A percentile compares a stretch with the other conserved stretches of the same genome.
These are phyloP conservation scores for Peribatodes rhomboidaria DNA, from an alignment of 2,888 invertebrate species.

Conservation along the genomic window DNA sequence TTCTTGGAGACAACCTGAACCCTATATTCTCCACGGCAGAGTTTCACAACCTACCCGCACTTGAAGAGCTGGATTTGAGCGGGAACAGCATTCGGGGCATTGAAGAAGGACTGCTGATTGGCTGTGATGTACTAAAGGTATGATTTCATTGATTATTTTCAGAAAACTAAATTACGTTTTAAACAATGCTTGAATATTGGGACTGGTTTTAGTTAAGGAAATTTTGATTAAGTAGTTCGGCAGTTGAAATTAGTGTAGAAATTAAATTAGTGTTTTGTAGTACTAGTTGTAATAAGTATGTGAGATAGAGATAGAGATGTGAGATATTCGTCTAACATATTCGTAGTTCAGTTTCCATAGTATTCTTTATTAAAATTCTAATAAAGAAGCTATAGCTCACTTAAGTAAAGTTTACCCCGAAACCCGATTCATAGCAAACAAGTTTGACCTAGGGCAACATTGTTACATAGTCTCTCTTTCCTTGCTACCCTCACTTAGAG, in stretches of 20 bases:
- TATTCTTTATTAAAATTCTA: background rate
- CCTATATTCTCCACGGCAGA: slow-evolving; percentile 96
- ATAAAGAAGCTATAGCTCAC: slow-evolving; percentile 2
- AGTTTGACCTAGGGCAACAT: slow-evolving; percentile 22
- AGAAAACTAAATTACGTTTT: background rate
- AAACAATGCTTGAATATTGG: too few relatives aligned
- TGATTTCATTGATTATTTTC: background rate
- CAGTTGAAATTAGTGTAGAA: too few relatives aligned
- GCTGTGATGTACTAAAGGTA: slow-evolving; percentile 92
- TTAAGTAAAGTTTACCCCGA: slow-evolving; percentile 3
- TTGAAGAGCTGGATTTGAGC: slow-evolving; percentile 92
- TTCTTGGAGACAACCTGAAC: slow-evolving; percentile 95
- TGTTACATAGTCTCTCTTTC: slow-evolving; percentile 1
- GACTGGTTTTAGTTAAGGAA: too few relatives aligned
- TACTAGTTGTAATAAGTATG: too few relatives aligned
- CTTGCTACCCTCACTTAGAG: slow-evolving; percentile 1
- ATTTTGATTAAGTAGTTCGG: too few relatives aligned
- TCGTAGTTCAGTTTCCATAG: background rate
- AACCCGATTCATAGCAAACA: slow-evolving; percentile 16
- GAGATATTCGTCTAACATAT: too few relatives aligned
- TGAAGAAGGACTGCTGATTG: slow-evolving; percentile 95
- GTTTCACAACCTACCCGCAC: slow-evolving; percentile 90
- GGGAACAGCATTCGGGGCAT: slow-evolving; percentile 93
- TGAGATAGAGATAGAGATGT: too few relatives aligned
- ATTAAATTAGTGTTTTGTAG: too few relatives aligned